Base-by-base conservation (phyloP, 2,888 invertebrate species). In the Sclerodermus sp. region DNA sequence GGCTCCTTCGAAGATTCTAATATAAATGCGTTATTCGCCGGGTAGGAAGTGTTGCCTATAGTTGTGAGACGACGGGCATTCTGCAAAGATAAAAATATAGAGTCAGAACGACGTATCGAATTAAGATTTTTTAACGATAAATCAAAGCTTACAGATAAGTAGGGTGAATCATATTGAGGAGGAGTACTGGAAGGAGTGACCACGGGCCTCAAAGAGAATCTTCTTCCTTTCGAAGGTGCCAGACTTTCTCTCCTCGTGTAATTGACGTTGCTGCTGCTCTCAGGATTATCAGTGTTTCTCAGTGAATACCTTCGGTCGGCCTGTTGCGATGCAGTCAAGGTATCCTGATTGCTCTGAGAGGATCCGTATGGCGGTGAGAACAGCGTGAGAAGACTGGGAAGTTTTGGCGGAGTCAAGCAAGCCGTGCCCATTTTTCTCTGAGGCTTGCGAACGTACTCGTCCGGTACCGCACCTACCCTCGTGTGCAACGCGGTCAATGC, bases 401-500 rank as follows among this genome's bases (percentile, higher is more conserved):
- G 61, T 44, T 77, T 71, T 0, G 82, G 80, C 0, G 83, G 82
- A 1, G 80, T 79, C 6, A 83, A 62, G 10, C 79, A 79, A 14
- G 83, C 83, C 0, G 80, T 83, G 13, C 85, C 84, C 55, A 82
- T 57, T 70, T 85, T 85, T 12, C 84, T 78, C 49, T 81, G 79
- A 1, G 80, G 79, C 15, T 62, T 67, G 5, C 63, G 44, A 1
- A 62, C 53, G 13, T 62, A 67, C 2, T 74, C 73, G 3, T 74
- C 76, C 0, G 79, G 74, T 1, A 74, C 67, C 0, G 74, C 70
- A 23, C 73, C 80, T 0, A 82, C 81, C 42, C 80, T 76, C 0
- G 82, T 78, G 57, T 85, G 85, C 23, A 91, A 80, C n/a, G 86
- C 84, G 41, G 90, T 87, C 42, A 93, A 78, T 0, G 90, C 91